phyloP scores from a whole-genome alignment of 2,888 invertebrate species.

The Balanococcus diminutus region DNA sequence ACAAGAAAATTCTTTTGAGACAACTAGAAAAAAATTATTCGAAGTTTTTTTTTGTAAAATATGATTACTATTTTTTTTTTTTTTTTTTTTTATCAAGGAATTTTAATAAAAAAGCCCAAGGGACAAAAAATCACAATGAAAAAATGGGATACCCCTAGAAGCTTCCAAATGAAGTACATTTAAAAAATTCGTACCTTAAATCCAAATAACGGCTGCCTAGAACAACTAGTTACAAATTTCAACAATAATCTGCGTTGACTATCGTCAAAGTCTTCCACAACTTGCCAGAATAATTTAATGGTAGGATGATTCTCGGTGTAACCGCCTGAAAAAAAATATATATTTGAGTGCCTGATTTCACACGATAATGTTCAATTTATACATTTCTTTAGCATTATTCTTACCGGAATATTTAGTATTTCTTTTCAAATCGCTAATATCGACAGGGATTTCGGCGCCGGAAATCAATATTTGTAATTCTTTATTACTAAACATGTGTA shows the following conservation, averaged over 20 bases:
- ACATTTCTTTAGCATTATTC: no score
- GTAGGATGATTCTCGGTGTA: slow-evolving; percentile 83
- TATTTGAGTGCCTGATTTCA: background rate
- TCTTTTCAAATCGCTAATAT: slow-evolving; percentile 82
- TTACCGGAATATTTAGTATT: slow-evolving; percentile 87
- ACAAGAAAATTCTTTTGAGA: no score
- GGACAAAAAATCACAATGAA: no score
- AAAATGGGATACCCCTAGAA: no score
- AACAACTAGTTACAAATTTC: slow-evolving; percentile 98
- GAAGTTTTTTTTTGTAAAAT: no score
- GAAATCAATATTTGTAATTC: slow-evolving; percentile 97
- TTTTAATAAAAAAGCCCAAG: no score
- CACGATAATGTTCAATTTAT: background rate
- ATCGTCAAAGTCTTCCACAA: slow-evolving; percentile 81
- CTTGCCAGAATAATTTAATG: slow-evolving; percentile 87
- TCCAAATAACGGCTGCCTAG: slow-evolving; percentile 92
- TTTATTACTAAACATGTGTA: slow-evolving; percentile 91
- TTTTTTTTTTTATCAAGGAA: no score
- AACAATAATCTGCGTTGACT: slow-evolving; percentile 83
- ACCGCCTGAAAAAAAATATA: slow-evolving; percentile 68
- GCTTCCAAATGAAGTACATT: no score
- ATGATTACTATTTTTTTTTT: no score
- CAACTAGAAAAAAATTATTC: no score
- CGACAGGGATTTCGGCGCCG: slow-evolving; percentile 92
- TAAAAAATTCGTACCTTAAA: slow-evolving; percentile 93